Conservation (phyloP, 2,113 vertebrate genomes). For the Dicrurus megarhynchus region DNA sequence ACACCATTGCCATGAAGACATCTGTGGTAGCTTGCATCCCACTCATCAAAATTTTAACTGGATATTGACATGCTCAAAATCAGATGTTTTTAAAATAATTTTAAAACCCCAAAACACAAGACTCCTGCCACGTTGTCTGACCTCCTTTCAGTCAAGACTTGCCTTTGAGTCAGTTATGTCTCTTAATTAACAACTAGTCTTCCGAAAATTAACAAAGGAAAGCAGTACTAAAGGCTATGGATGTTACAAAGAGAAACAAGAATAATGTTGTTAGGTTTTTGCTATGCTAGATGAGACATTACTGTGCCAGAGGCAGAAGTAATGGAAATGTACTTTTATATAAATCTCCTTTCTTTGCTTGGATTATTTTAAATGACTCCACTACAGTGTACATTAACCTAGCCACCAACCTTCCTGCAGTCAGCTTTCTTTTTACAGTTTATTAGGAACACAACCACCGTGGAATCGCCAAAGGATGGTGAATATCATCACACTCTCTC, state of each 20-base stretch:
- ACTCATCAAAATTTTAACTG: background rate
- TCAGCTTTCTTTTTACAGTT: conserved; percentile 13
- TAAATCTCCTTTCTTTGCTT: conserved; percentile 55
- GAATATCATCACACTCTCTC: background rate
- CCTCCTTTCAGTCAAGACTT: background rate
- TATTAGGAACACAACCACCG: background rate
- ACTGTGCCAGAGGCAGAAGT: background rate
- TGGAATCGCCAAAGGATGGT: background rate
- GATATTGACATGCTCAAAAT: background rate
- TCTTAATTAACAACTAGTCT: conserved; percentile 19
- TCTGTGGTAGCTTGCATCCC: background rate
- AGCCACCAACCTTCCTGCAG: background rate
- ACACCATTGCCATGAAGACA: background rate
- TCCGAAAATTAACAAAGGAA: conserved; percentile 7
- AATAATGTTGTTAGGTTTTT: background rate
- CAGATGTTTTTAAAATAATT: background rate
- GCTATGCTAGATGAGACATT: background rate
- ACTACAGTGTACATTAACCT: conserved; percentile 15
- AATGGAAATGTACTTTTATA: conserved; percentile 45
- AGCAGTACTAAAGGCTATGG: background rate
- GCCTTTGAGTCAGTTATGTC: background rate
- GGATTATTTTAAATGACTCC: conserved; percentile 49
- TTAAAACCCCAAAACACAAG: background rate
- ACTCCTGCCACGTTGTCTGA: background rate
- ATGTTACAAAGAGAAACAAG: background rate